Conservation (phyloP, 64 coral and sea anemone genomes). For the Stylophora pistillata region DNA sequence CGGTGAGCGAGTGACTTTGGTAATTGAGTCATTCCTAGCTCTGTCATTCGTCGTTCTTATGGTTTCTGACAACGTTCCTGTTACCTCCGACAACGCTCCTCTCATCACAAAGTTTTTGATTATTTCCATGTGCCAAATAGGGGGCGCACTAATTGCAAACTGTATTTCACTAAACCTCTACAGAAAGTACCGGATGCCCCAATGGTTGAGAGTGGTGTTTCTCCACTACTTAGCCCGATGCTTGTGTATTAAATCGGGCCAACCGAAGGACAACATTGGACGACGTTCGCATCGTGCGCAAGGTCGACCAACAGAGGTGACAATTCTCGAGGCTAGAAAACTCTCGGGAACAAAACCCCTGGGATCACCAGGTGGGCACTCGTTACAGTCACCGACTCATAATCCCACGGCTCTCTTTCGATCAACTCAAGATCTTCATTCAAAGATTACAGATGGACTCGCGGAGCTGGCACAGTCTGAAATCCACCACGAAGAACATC, state of each 20-base stretch:
- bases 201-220: slow-evolving; percentile 83
- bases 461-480: slow-evolving; percentile 42
- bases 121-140: slow-evolving; percentile 92
- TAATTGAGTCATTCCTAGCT: slow-evolving; percentile 89
- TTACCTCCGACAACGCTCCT: slow-evolving; percentile 78
- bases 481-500: slow-evolving; percentile 17
- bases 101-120: slow-evolving; percentile 82
- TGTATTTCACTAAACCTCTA: slow-evolving; percentile 83
- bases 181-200: slow-evolving; percentile 69
- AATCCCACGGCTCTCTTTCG: background rate
- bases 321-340: slow-evolving; percentile 48
- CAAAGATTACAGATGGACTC: slow-evolving; percentile 49
- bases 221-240: slow-evolving; percentile 85
- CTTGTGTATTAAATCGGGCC: slow-evolving; percentile 72
- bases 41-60: slow-evolving; percentile 90
- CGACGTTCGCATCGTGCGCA: background rate
- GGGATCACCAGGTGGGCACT: background rate
- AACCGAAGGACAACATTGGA: slow-evolving; percentile 49
- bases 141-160: slow-evolving; percentile 81
- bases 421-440: background rate
- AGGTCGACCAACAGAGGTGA: background rate
- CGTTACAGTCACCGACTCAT: slow-evolving; percentile 11
- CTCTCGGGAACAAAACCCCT: slow-evolving; percentile 50
- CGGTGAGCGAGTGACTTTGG: slow-evolving; percentile 85
- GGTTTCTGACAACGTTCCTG: slow-evolving; percentile 87